phyloP scores from a whole-genome alignment of 2,113 vertebrate genomes.

The Myxocyprinus asiaticus region DNA sequence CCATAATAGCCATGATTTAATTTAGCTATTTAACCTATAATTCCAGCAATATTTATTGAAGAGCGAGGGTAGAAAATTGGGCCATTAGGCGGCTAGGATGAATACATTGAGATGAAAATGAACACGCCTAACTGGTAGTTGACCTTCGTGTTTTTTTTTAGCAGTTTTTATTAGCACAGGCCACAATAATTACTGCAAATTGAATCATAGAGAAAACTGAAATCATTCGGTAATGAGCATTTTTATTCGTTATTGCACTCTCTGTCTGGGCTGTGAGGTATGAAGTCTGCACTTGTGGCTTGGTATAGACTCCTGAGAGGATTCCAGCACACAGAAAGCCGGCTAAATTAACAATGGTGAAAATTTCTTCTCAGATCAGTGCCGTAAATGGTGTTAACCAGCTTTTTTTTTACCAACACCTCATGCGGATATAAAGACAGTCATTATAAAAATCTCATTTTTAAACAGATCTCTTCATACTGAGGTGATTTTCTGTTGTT shows the following conservation, averaged over 20 bases:
- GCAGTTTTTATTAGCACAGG: conserved; percentile 91
- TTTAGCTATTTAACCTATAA: conserved; percentile 99
- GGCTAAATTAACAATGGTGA: conserved; percentile 34
- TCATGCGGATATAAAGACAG: neutral
- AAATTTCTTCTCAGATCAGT: conserved; percentile 32
- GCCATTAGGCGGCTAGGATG: conserved; percentile 97
- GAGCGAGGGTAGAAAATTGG: conserved; percentile 95
- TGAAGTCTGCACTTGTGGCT: conserved; percentile 36
- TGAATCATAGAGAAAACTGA: conserved; percentile 93
- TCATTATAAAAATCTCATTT: conserved; percentile 21
- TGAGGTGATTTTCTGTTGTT: conserved; percentile 40
- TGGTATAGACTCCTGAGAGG: conserved; percentile 31
- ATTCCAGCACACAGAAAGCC: conserved; percentile 4
- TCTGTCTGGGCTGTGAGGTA: conserved; percentile 57
- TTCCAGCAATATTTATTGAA: conserved; percentile 99
- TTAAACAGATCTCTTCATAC: conserved; percentile 5
- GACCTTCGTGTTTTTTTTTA: conserved; percentile 97
- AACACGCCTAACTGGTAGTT: conserved; percentile 98
- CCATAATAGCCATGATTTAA: conserved; percentile 98
- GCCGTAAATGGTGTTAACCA: conserved; percentile 27
- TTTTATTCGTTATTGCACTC: conserved; percentile 89
- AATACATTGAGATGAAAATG: conserved; percentile 99
- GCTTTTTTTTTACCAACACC: neutral
- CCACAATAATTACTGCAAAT: conserved; percentile 94
- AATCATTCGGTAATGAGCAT: conserved; percentile 94